Base-by-base conservation (phyloP, 2,888 invertebrate species). In the Rhogogaster chlorosoma region DNA sequence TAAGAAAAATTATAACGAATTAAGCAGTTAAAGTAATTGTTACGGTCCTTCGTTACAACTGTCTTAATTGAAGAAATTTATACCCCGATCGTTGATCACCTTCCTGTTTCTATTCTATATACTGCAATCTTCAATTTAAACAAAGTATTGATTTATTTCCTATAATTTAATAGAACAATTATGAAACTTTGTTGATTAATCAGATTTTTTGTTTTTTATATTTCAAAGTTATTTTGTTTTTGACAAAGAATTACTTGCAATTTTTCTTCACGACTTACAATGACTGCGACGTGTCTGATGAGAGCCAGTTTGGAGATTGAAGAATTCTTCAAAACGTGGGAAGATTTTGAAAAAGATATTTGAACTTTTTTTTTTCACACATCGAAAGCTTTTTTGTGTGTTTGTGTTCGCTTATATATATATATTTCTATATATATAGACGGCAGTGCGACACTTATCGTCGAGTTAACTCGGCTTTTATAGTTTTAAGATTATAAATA, bases 361-460 rank as follows among this genome's bases (percentile, higher is more conserved):
- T 38, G 36, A 18, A 18, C 9, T 38, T 32, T 38, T 36, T 38
- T 29, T 29, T 49, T 77, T 32, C 32, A 22, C 12, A 75, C 49
- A 7, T 75, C 49, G 75, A 42, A 49, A 75, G 45, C 75, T n/a
- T 22, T 22, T 42, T 10, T 42, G 22, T 64, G 22, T 80, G 15
- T 64, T 15, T 82, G 61, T 42, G 64, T 82, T 42, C 32, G 61
- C 38, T 22, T n/a, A 53, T n/a, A 53, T 49, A 18, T 49, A 49
- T 53, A 53, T 53, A 26, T 42, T 22, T 49, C 4, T 53, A 53
- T 53, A 6, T 53, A 53, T n/a, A 53, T 7, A 83, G 70, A 83
- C 67, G 83, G 64, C 70, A 64, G 42, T 67, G 83, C 49, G 45
- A 83, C 83, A 83, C 83, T 9, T 83, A 83, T 32, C 70, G 83